A percentile compares a stretch with the other conserved stretches of the same genome.
Conservation (phyloP, 2,113 vertebrate genomes). For the Pedionomus torquatus region DNA sequence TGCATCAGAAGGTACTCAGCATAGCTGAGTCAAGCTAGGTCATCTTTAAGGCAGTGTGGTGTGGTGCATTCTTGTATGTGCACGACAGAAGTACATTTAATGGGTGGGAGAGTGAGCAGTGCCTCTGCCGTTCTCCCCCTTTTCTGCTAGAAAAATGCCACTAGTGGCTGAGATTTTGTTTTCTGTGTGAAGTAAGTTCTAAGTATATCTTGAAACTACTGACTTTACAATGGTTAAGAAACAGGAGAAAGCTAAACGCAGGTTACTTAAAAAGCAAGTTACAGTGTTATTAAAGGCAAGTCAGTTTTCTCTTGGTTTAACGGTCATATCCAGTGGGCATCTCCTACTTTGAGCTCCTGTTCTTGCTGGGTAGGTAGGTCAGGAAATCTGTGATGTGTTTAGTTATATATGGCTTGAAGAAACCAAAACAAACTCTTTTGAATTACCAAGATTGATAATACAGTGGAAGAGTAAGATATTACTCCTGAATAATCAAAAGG, state of each 20-base stretch:
- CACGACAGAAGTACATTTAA: not conserved
- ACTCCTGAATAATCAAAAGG: not conserved
- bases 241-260: not conserved
- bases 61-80: not conserved
- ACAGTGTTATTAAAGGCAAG: not conserved
- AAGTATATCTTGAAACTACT: not conserved
- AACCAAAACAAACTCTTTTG: not conserved
- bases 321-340: not conserved
- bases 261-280: not conserved
- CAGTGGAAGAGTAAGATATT: not conserved
- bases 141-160: not conserved
- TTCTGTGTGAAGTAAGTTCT: not conserved
- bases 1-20: not conserved
- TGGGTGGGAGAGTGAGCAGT: not conserved
- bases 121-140: not conserved
- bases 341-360: not conserved
- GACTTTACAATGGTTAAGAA: not conserved
- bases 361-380: not conserved
- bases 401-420: not conserved
- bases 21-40: not conserved
- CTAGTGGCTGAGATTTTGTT: not conserved
- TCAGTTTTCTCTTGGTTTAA: not conserved
- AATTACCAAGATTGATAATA: not conserved
- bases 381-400: not conserved
- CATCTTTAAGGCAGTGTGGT: not conserved